Base-by-base conservation (phyloP, 53 echinoderm and acorn worm genomes). In the Echinometra lucunter region DNA sequence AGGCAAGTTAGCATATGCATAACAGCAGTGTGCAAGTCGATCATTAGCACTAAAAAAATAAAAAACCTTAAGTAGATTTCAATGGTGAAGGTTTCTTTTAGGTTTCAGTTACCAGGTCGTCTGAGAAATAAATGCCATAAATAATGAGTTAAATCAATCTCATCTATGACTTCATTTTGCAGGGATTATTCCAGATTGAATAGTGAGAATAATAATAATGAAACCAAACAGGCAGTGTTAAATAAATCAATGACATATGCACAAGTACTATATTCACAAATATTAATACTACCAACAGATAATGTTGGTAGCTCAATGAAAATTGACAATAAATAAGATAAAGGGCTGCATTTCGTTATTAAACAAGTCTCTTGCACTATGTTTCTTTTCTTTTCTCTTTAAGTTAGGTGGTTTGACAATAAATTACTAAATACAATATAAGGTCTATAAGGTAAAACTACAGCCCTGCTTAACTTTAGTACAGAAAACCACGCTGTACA, bases 351-450 rank as follows among this genome's bases (percentile, higher is more conserved):
- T 78, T 80, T 78, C 57, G 49, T 92, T 55, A 74, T 92, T 60
- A 94, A 94, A 82, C 83, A 94, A 58, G 94, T 94, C 82, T 94
- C 66, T 94, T 94, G 94, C 94, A 94, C 94, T 94, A 66, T 82
- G 27, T 80, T 57, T 18, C 19, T 81, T 56, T 83, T 60, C 32
- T 42, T 93, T 83, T 66, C 69, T 93, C 17, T 21, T 94, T 94
- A 94, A 94, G 94, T 94, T 94, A 94, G 94, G 87, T 94, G 94
- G 94, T 94, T 94, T 94, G 85, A 94, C 94, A 94, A 94, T 94
- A 94, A 94, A 94, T 94, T 94, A 94, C 94, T 94, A 94, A 58
- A 94, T 94, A 94, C 94, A 94, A 80, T 85, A 85, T 85, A 93
- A 92, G 93, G 93, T 92, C 85, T 94, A 94, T 80, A 94, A 82